These are phyloP conservation scores for Carposina sasakii DNA, from an alignment of 1,140 invertebrate species.

Conservation along the genomic window DNA sequence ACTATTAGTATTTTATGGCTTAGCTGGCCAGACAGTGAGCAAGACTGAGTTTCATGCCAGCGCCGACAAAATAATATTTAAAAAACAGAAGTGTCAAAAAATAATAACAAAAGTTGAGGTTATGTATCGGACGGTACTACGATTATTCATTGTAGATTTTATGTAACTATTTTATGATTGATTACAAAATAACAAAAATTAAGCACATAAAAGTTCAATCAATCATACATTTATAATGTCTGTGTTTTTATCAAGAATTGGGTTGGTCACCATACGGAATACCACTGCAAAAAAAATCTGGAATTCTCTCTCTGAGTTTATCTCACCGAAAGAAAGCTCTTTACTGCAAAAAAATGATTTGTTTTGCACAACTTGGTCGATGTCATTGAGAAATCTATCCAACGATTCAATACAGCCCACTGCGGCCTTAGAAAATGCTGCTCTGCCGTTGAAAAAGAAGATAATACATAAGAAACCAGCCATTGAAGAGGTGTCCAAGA, in stretches of 20 bases:
- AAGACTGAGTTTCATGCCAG: too few species aligned
- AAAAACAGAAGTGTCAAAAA: too few species aligned
- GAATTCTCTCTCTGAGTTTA: slow-evolving; percentile 16
- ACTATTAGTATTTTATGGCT: too few species aligned
- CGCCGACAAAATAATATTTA: too few species aligned
- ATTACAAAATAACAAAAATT: too few species aligned
- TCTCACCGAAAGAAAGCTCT: slow-evolving; percentile 26
- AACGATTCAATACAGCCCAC: slow-evolving; percentile 45
- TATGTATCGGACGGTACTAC: too few species aligned
- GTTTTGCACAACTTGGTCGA: slow-evolving; percentile 21
- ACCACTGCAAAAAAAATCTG: slow-evolving; percentile 18
- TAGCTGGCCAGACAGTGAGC: too few species aligned
- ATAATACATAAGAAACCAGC: slow-evolving; percentile 46
- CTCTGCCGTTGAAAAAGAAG: slow-evolving; percentile 60
- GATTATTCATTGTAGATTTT: too few species aligned
- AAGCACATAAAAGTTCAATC: too few species aligned
- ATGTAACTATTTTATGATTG: too few species aligned
- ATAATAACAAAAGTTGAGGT: too few species aligned
- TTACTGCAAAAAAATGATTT: slow-evolving; percentile 29
- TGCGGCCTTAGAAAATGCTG: slow-evolving; percentile 45
- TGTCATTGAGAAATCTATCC: slow-evolving; percentile 31
- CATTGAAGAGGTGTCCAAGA: slow-evolving; percentile 44
- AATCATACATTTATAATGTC: slow-evolving; percentile 44
- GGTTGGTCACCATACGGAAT: slow-evolving; percentile 27
- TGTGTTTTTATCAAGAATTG: slow-evolving; percentile 54